Conservation (phyloP, 1,140 invertebrate genomes). For the Brachionus koreanus region DNA sequence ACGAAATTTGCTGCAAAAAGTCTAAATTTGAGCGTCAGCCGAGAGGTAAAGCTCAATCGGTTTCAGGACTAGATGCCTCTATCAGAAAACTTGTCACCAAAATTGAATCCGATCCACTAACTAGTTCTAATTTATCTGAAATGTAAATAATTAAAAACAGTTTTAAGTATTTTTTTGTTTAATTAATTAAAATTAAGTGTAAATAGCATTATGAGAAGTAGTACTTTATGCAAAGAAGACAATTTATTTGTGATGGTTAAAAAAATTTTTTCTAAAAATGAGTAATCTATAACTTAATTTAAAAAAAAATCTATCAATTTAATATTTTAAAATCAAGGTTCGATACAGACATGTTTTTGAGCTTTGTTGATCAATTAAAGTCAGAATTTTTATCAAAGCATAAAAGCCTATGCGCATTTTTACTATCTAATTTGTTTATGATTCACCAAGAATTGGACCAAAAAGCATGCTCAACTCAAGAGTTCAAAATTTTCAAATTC, state of each 20-base stretch:
- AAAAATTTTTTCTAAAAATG: background rate
- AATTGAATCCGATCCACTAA: background rate
- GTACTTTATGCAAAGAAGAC: background rate
- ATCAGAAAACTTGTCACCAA: background rate
- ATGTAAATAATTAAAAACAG: background rate
- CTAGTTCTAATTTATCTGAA: background rate
- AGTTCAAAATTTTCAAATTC: background rate
- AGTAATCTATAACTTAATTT: background rate
- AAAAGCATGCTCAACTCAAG: background rate
- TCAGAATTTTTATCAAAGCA: background rate
- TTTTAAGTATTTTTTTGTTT: background rate
- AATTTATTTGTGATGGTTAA: background rate
- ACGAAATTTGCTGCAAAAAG: slow-evolving; percentile 5
- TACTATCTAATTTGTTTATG: background rate
- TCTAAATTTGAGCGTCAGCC: background rate
- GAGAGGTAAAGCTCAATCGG: background rate
- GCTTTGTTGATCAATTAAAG: background rate
- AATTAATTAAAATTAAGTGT: background rate
- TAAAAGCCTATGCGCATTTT: background rate
- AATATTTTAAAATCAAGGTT: background rate
- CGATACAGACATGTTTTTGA: slow-evolving; percentile 10
- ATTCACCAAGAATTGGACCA: background rate
- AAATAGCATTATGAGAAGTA: background rate
- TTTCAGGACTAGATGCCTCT: background rate
- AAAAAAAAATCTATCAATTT: background rate